phyloP scores from a whole-genome alignment of 2,797 vertebrate genomes.

The Takifugu rubripes region DNA sequence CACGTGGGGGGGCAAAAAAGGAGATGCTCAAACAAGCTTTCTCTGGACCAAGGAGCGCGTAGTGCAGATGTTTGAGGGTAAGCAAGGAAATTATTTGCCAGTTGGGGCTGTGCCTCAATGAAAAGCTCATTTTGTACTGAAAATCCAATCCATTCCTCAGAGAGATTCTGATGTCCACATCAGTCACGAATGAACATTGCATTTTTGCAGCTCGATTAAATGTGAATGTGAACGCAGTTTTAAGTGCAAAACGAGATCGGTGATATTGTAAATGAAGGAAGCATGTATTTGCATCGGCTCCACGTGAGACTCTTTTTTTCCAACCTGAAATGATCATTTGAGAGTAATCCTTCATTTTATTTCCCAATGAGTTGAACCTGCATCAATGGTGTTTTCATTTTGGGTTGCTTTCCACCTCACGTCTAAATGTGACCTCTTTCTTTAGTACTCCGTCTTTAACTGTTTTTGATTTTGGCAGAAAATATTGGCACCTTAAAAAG shows the following conservation, averaged over 20 bases:
- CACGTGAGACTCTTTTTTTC: constrained; percentile 51
- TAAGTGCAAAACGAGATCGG: constrained; percentile 59
- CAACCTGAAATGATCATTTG: constrained; percentile 53
- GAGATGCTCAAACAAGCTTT: constrained; percentile 57
- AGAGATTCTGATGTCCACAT: constrained; percentile 61
- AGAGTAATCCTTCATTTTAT: constrained; percentile 43
- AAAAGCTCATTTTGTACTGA: constrained; percentile 60
- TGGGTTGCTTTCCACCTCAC: constrained; percentile 20
- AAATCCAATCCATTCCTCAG: constrained; percentile 60
- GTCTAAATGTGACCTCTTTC: constrained; percentile 27
- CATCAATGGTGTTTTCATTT: constrained; percentile 28
- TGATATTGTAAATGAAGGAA: constrained; percentile 70
- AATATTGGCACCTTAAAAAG: constrained; percentile 34
- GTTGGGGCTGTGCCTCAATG: constrained; percentile 63
- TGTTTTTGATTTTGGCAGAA: constrained; percentile 44
- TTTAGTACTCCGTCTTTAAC: constrained; percentile 13
- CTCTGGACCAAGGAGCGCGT: constrained; percentile 60
- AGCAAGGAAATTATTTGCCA: constrained; percentile 64
- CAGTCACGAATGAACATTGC: constrained; percentile 53
- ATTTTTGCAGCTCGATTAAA: constrained; percentile 62
- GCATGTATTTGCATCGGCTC: constrained; percentile 64
- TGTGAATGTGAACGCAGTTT: constrained; percentile 69
- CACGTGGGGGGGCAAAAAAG: constrained; percentile 29
- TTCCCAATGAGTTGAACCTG: constrained; percentile 40
- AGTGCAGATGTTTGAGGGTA: constrained; percentile 67